Evolutionary conservation across 2,113 vertebrate genomes (phyloP).

Genomic region (Amazona vittata): DNA sequence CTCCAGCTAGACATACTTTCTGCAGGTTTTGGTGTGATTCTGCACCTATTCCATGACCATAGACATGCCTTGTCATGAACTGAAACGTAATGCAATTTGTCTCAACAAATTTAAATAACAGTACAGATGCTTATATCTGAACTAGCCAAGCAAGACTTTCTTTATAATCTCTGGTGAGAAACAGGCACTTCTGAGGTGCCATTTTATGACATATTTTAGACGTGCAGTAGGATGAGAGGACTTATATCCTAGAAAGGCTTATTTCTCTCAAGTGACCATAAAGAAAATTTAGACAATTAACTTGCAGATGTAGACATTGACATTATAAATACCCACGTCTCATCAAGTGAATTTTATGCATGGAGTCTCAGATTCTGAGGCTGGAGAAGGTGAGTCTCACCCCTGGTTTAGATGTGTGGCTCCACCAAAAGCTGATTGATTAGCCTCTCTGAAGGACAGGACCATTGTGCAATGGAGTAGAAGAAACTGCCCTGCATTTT

Average conservation of each 20-base stretch:
- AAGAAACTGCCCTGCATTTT: neutral
- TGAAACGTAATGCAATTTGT: neutral
- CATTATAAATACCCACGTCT: neutral
- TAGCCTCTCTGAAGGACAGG: neutral
- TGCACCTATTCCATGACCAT: neutral
- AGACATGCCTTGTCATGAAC: neutral
- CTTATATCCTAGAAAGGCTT: neutral
- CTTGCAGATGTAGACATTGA: neutral
- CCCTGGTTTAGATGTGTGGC: neutral
- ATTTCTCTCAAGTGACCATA: neutral
- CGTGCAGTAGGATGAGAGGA: neutral
- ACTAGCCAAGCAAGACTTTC: neutral
- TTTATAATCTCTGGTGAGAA: neutral
- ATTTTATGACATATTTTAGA: neutral
- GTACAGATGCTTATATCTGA: neutral
- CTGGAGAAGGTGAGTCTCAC: neutral
- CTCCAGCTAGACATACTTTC: neutral
- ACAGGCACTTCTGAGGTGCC: neutral
- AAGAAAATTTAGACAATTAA: neutral
- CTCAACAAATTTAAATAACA: neutral
- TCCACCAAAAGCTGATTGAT: neutral
- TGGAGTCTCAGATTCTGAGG: neutral
- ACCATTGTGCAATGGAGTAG: neutral
- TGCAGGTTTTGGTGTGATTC: neutral
- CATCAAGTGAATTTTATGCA: rapidly evolving